Base-by-base conservation (phyloP, 2,797 vertebrate species). In the Oophaga sylvatica region DNA sequence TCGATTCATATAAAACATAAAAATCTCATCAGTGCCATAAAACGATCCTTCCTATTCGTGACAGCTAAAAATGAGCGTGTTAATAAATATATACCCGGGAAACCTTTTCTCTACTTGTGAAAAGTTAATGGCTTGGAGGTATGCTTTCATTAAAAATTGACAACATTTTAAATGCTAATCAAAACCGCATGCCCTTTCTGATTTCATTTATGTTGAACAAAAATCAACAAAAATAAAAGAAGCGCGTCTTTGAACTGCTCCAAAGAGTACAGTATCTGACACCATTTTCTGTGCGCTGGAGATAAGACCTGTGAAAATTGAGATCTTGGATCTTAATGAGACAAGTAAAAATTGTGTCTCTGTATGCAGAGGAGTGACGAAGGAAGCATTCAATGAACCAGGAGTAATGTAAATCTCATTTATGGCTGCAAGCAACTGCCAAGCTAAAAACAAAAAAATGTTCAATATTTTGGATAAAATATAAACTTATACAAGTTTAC, bases 81-180 rank as follows among this genome's bases (percentile, higher is more conserved):
- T 83, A 75, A 75, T 84, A 84, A 75, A 84, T 45, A 70, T 57
- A 67, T 68, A 41, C n/a, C 7, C 60, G 0, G 20, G 31, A 70
- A 60, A 71, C 26, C 93, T 92, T 90, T 88, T 90, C 90, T 94
- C 83, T 89, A 90, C 90, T 93, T 91, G 90, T 91, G 81, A 90
- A 91, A 93, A 94, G 92, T 92, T 93, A 93, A 93, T 94, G 91
- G 91, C 31, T 92, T 93, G 90, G 92, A 95, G 93, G 95, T 95
- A 93, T 1, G 15, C 90, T 93, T 95, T 93, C 94, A 94, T 95
- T 95, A 94, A 95, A 94, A 93, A 94, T 93, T 94, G 93, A 94
- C 93, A 94, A 92, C 90, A 92, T 95, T 95, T 94, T 91, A 94
- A 95, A 95, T 94, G 92, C 91, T 95, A 94, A 95, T 95, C 92